Percentiles rank a stretch among this genome's conserved stretches.
phyloP scores from a whole-genome alignment of 2,797 vertebrate species.

The Peromyscus aztecus region DNA sequence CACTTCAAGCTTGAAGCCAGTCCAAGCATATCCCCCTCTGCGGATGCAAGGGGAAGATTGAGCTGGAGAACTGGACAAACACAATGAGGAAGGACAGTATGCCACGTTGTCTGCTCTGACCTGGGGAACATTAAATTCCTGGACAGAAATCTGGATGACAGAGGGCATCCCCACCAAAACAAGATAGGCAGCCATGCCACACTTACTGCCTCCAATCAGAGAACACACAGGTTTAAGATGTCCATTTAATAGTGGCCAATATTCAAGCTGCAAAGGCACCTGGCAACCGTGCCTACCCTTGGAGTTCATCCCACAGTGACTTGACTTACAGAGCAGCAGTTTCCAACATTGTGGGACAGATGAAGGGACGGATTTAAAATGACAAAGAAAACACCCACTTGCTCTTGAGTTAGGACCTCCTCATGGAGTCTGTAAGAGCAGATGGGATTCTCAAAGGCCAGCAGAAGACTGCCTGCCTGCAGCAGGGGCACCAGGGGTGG shows the following conservation, averaged over 20 bases:
- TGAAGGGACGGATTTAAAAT: neutral
- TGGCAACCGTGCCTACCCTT: neutral
- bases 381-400: neutral
- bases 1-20: neutral
- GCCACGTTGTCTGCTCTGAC: neutral
- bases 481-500: neutral
- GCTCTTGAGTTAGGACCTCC: neutral
- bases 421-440: neutral
- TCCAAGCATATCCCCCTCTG: neutral
- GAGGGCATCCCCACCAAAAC: neutral
- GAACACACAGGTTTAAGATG: neutral
- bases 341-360: neutral
- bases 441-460: neutral
- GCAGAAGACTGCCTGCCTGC: neutral
- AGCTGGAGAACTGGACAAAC: neutral
- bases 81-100: neutral
- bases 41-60: neutral
- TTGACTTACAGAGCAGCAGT: neutral
- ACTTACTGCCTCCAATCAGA: neutral
- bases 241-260: neutral
- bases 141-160: neutral
- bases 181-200: neutral
- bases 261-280: slow-evolving; percentile 4
- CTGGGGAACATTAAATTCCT: slow-evolving; percentile 17
- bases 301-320: neutral